Base-by-base conservation (phyloP, 1,140 invertebrate genomes). In the Drosophila takahashii region DNA sequence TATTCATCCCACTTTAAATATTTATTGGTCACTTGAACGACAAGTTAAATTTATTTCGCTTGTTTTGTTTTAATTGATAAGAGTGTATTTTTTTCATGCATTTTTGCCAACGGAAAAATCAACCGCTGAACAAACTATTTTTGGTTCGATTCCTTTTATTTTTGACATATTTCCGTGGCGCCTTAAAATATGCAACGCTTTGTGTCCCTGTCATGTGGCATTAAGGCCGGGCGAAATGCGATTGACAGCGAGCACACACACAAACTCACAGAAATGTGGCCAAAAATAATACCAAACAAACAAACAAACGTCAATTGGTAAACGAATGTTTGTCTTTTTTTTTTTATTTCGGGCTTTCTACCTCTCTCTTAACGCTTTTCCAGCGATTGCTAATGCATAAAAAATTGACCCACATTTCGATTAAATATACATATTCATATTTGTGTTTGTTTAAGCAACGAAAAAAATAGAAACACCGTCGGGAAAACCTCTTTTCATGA, bases 161-260 rank as follows among this genome's bases (percentile, higher is more conserved):
- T 65, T 44, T 15, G 34, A 13, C 34, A 45, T 32, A 27, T 70
- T 70, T 48, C 18, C 36, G 45, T 50, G 44, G 57, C 65, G 78
- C 74, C 78, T 73, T 89, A 70, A 87, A 89, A 87, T 87, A 87
- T 87, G 81, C 81, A 86, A 81, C 83, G 67, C 48, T 87, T 79
- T 89, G 66, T 69, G 66, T 69, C 34, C 32, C 61, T 78, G 60
- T 86, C 70, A 81, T 77, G 66, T 83, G 79, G 83, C 79, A 89
- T 87, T 87, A 87, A 70, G 79, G 56, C 15, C 62, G 71, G 62
- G 79, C 72, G 60, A 83, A 87, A 70, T 79, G 67, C 83, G 76
- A 87, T 87, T 87, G 83, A 87, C 83, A 72, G 64, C 42, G 34
- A 65, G 65, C 70, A 74, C 47, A 69, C 26, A 72, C 66, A 65